Evolutionary conservation across 2,888 invertebrate genomes (phyloP).

Genomic region (Xestia xanthographa): DNA sequence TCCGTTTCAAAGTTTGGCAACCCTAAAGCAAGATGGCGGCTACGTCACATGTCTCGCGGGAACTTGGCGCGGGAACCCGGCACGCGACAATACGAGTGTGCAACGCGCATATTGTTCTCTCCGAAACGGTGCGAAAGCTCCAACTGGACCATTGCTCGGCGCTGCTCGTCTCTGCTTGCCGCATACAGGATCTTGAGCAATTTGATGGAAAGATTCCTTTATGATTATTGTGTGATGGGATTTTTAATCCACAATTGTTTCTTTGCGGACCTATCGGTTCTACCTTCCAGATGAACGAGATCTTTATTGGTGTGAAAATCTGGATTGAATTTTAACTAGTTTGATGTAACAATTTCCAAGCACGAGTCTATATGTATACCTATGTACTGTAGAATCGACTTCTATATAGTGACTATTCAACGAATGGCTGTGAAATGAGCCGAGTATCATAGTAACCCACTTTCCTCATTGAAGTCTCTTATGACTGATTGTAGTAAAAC

Average conservation of each 20-base stretch:
- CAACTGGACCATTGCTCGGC: constrained; percentile 23
- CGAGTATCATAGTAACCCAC: constrained; percentile 33
- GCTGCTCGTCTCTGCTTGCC: constrained; percentile 38
- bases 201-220: constrained; percentile 38
- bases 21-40: constrained; percentile 42
- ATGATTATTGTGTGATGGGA: constrained; percentile 43
- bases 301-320: constrained; percentile 31
- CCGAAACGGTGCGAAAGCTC: constrained; percentile 67
- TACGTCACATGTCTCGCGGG: constrained; percentile 65
- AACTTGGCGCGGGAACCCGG: constrained; percentile 63
- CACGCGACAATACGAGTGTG: constrained; percentile 70
- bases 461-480: constrained; percentile 20
- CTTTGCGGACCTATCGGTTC: not conserved
- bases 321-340: constrained; percentile 6
- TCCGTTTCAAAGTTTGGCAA: constrained; percentile 24
- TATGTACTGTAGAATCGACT: not conserved
- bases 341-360: not conserved
- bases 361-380: not conserved
- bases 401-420: not conserved
- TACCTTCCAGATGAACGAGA: not conserved
- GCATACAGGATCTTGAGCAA: constrained; percentile 61
- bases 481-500: constrained; percentile 31
- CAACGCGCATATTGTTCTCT: constrained; percentile 72
- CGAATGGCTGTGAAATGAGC: not conserved
- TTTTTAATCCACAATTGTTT: constrained; percentile 53